Evolutionary conservation across 2,888 invertebrate genomes (phyloP).

Genomic region (Dendrolimus houi): DNA sequence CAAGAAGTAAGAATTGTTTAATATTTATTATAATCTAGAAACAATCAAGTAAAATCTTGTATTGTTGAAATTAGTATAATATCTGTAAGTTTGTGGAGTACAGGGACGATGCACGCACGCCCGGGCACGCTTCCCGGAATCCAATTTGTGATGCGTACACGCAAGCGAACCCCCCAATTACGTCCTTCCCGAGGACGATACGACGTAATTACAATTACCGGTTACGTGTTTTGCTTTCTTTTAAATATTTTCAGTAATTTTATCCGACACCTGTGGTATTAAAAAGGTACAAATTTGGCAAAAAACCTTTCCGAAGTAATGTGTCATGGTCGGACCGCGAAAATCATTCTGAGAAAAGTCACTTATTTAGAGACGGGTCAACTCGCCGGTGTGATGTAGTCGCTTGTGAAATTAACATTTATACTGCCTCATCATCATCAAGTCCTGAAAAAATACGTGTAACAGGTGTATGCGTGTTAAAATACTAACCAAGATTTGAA

Average conservation of each 20-base stretch:
- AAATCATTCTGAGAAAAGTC: no score
- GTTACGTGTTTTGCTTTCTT: background rate
- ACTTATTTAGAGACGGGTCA: no score
- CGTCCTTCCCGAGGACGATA: background rate
- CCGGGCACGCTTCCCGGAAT: constrained; percentile 43
- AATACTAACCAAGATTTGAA: no score
- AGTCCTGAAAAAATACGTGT: no score
- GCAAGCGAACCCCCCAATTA: constrained; percentile 12
- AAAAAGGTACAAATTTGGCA: background rate
- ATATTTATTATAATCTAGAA: no score
- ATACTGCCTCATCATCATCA: no score
- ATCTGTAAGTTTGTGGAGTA: constrained; percentile 6
- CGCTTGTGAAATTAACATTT: no score
- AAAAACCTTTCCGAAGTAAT: background rate
- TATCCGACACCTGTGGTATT: background rate
- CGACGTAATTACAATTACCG: background rate
- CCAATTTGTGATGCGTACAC: constrained; percentile 28
- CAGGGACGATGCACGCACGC: constrained; percentile 29
- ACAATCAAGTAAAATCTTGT: no score
- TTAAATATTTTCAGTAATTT: background rate
- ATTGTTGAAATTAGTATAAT: no score
- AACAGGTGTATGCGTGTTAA: no score
- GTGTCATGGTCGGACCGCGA: background rate
- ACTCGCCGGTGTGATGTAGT: no score
- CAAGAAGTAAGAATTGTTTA: no score